Conservation (phyloP, 2,888 invertebrate genomes). For the Polylopha cassiicola region DNA sequence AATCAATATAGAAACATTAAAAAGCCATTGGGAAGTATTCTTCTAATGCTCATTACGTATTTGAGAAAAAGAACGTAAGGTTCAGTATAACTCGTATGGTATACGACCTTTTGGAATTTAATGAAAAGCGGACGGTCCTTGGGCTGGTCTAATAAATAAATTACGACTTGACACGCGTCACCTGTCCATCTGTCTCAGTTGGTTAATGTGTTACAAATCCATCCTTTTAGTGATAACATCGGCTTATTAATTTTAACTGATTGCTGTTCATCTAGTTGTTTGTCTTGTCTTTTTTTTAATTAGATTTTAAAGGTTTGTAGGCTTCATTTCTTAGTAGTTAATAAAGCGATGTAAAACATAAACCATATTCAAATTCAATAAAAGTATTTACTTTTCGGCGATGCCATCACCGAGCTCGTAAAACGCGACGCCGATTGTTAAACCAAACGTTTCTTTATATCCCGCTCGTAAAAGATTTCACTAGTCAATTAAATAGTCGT, state of each 20-base stretch:
- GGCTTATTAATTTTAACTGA: slow-evolving; percentile 10
- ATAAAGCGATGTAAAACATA: no score
- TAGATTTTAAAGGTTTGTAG: no score
- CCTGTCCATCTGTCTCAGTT: slow-evolving; percentile 8
- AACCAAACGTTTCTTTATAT: slow-evolving; percentile 7
- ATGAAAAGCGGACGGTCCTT: background rate
- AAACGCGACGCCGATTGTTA: slow-evolving; percentile 15
- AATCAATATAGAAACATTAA: slow-evolving; percentile 54
- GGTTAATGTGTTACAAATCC: slow-evolving; percentile 15
- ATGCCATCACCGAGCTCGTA: slow-evolving; percentile 12
- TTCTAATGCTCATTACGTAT: slow-evolving; percentile 54
- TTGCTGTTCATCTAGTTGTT: slow-evolving; percentile 15
- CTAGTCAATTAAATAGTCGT: slow-evolving; percentile 18
- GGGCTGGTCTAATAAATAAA: no score
- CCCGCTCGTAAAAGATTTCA: slow-evolving; percentile 19
- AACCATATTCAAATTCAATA: slow-evolving; percentile 11
- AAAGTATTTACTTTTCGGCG: slow-evolving; percentile 14
- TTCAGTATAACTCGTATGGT: background rate
- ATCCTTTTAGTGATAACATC: slow-evolving; percentile 14
- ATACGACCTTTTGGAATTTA: slow-evolving; percentile 6
- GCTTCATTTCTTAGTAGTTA: no score
- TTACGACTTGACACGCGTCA: slow-evolving; percentile 13
- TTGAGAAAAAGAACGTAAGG: slow-evolving; percentile 28
- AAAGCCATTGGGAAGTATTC: slow-evolving; percentile 56
- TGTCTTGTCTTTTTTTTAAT: no score